Evolutionary conservation across 2,888 invertebrate genomes (phyloP), one percentile per base, ranked within the genome.

Genomic region (Drosophila mimica): DNA sequence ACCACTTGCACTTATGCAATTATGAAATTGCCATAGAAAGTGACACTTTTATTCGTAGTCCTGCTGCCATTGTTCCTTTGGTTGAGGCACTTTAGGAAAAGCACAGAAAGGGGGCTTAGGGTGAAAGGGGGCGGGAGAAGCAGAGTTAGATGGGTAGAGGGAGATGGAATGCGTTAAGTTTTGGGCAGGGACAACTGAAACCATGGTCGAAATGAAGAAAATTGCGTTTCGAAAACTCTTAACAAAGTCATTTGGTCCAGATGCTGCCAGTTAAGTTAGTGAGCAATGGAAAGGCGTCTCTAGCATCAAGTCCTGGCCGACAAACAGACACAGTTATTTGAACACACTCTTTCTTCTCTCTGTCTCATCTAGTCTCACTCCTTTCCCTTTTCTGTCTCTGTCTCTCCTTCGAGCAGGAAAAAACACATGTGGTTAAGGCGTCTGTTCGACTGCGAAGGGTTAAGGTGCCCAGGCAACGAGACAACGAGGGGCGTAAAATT

Each of bases 11-110:
- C 90, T 90, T 87, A 84, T 88, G 89, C 88, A 88, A 90, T 88
- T 88, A 88, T 88, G 88, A 87, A 88, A 88, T 90, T 89, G 90
- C 88, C 90, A 90, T 84, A 87, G 90, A 90, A 90, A 88, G 88
- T 90, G 88, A 90, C 90, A 88, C 90, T 90, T 88, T 90, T 87
- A 88, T 87, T 86, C 76, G 77, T 90, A 74, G 79, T 72, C 66
- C 77, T 76, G 79, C 67, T 67, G 82, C 68, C 84, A 79, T 81
- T 88, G 84, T 88, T 70, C 82, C 74, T 60, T 70, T 36, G 40
- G 59, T 49, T 54, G 30, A 59, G 70, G 62, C 74, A 65, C 66
- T 78, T 60, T 68, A 34, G 49, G 36, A 20, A 34, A 17, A n/a
- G 56, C 11, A 11, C 3, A n/a, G n/a, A n/a, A 40, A 4, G 13